Conservation (phyloP, 2,113 vertebrate species). For the Antechinus flavipes region DNA sequence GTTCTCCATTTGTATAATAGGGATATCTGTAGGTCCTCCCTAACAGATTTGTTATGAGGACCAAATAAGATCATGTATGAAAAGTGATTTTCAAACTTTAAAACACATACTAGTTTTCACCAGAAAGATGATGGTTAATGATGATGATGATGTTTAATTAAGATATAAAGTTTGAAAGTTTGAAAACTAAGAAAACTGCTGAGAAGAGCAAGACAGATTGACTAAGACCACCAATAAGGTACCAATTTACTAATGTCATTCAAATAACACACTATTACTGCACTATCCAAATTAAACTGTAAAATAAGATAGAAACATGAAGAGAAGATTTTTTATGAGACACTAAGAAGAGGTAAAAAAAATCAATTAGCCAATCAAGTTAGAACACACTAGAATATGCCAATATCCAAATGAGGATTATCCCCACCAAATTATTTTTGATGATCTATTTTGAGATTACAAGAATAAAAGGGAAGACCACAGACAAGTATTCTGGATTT, state of each 20-base stretch:
- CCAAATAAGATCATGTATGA: neutral
- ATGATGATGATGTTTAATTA: too few relatives aligned
- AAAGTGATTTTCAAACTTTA: neutral
- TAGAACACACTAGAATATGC: neutral
- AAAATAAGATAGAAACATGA: neutral
- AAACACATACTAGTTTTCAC: too few relatives aligned
- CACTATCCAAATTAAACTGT: neutral
- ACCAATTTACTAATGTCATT: neutral
- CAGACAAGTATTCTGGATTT: neutral
- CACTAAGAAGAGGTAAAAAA: neutral
- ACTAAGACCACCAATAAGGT: neutral
- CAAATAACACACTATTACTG: neutral
- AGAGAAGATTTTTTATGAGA: neutral
- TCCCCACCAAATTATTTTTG: neutral
- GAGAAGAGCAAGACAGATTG: neutral
- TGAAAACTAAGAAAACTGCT: neutral
- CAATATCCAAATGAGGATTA: neutral
- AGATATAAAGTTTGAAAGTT: too few relatives aligned
- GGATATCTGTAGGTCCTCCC: neutral
- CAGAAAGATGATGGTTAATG: too few relatives aligned
- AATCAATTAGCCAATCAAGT: neutral
- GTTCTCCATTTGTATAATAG: neutral
- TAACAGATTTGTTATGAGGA: neutral
- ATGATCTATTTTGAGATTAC: neutral
- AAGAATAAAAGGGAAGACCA: neutral